Evolutionary conservation across 2,888 invertebrate genomes (phyloP).

Genomic region (Euzophera pinguis): DNA sequence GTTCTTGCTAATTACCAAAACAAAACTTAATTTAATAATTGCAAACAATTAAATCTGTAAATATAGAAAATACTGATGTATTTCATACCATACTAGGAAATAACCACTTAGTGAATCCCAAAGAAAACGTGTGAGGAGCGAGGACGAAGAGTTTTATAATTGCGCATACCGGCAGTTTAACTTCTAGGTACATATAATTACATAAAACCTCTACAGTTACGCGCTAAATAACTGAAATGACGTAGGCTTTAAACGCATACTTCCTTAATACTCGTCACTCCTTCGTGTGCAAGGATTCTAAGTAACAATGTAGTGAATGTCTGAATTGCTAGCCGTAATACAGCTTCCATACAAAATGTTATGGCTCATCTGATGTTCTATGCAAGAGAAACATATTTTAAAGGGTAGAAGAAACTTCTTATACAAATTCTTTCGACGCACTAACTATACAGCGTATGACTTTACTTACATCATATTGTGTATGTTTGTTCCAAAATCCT

Average conservation of each 20-base stretch:
- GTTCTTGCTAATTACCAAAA: not conserved
- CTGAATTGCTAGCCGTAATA: not conserved
- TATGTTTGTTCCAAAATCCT: too few species aligned
- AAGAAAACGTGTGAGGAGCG: not conserved
- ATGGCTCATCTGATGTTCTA: too few species aligned
- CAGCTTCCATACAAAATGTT: too few species aligned
- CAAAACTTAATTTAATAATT: not conserved
- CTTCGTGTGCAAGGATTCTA: not conserved
- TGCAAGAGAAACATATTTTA: too few species aligned
- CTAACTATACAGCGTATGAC: too few species aligned
- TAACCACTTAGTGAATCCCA: constrained; percentile 1
- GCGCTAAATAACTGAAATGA: constrained; percentile 4
- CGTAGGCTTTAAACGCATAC: not conserved
- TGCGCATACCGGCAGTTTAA: not conserved
- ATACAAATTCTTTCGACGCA: too few species aligned
- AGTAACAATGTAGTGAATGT: not conserved
- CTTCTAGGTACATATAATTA: constrained; percentile 4
- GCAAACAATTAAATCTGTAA: not conserved
- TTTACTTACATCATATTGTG: too few species aligned
- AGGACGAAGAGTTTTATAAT: not conserved
- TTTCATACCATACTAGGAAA: constrained; percentile 6
- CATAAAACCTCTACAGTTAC: not conserved
- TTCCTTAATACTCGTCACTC: constrained; percentile 1
- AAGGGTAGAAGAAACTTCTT: too few species aligned
- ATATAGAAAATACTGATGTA: not conserved